phyloP scores from a whole-genome alignment of 1,140 invertebrate genomes.

The Mizuhopecten yessoensis region DNA sequence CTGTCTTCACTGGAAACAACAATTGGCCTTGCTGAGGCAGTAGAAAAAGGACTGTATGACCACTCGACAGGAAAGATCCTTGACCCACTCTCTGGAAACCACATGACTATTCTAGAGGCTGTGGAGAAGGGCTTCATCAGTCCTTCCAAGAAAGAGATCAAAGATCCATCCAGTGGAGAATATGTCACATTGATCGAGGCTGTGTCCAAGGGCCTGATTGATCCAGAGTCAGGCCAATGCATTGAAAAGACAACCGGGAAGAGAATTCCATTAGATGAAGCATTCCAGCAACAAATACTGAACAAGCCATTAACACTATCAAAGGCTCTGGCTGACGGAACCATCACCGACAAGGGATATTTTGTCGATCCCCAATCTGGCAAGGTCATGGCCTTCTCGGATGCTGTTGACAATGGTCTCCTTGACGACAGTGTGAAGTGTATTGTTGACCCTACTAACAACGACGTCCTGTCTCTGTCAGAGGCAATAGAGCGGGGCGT shows the following conservation, averaged over 20 bases:
- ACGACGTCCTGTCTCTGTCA: slow-evolving; percentile 91
- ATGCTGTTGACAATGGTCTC: slow-evolving; percentile 93
- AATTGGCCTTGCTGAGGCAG: slow-evolving; percentile 90
- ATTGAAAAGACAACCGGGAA: slow-evolving; percentile 89
- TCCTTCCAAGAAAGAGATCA: slow-evolving; percentile 85
- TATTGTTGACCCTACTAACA: slow-evolving; percentile 89
- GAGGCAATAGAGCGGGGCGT: slow-evolving; percentile 92
- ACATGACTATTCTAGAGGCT: slow-evolving; percentile 89
- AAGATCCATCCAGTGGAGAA: slow-evolving; percentile 70
- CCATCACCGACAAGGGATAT: slow-evolving; percentile 86
- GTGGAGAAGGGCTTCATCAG: slow-evolving; percentile 88
- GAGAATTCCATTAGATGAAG: slow-evolving; percentile 91
- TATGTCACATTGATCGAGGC: slow-evolving; percentile 79
- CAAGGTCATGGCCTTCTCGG: slow-evolving; percentile 90
- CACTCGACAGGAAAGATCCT: slow-evolving; percentile 85
- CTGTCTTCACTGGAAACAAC: slow-evolving; percentile 82
- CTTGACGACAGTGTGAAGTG: slow-evolving; percentile 94
- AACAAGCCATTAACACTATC: slow-evolving; percentile 95
- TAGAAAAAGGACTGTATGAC: slow-evolving; percentile 86
- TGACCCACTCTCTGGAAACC: slow-evolving; percentile 90
- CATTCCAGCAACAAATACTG: slow-evolving; percentile 89
- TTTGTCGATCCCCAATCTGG: slow-evolving; percentile 92
- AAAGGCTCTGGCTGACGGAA: slow-evolving; percentile 86
- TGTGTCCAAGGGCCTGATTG: slow-evolving; percentile 75
- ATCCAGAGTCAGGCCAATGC: slow-evolving; percentile 86